These are phyloP conservation scores for Sarcophaga variegata DNA, from an alignment of 2,888 invertebrate species.

Conservation along the genomic window DNA sequence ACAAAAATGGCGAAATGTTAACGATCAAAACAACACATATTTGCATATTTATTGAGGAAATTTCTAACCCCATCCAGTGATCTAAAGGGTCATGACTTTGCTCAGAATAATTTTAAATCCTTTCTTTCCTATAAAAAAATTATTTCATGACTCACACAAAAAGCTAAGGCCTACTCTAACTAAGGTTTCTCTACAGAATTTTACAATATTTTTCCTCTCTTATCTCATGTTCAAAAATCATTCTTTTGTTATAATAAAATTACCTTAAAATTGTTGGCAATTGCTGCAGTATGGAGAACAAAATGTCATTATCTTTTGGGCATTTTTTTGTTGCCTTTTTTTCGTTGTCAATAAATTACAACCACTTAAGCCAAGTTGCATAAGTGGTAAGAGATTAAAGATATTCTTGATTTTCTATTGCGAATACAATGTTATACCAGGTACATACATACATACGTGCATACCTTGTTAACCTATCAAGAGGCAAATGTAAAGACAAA, in stretches of 20 bases:
- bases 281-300: background rate
- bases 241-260: background rate
- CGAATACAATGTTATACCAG: slow-evolving; percentile 1
- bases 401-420: slow-evolving; percentile 20
- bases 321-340: background rate
- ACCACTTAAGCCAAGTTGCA: slow-evolving; percentile 46
- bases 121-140: too few relatives aligned
- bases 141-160: background rate
- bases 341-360: slow-evolving; percentile 60
- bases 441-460: background rate
- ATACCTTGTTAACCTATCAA: slow-evolving; percentile 35
- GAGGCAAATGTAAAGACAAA: slow-evolving; percentile 14
- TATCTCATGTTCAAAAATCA: background rate
- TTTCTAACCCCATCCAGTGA: too few relatives aligned
- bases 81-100: too few relatives aligned
- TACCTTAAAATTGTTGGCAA: background rate
- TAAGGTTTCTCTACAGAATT: background rate
- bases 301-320: slow-evolving; percentile 28
- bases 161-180: too few relatives aligned
- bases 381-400: slow-evolving; percentile 58
- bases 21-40: too few relatives aligned
- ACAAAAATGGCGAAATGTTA: too few relatives aligned
- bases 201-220: background rate
- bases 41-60: too few relatives aligned
- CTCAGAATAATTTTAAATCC: too few relatives aligned